Evolutionary conservation across 2,888 invertebrate species (phyloP).

Genomic region (Herminia tarsipennalis): DNA sequence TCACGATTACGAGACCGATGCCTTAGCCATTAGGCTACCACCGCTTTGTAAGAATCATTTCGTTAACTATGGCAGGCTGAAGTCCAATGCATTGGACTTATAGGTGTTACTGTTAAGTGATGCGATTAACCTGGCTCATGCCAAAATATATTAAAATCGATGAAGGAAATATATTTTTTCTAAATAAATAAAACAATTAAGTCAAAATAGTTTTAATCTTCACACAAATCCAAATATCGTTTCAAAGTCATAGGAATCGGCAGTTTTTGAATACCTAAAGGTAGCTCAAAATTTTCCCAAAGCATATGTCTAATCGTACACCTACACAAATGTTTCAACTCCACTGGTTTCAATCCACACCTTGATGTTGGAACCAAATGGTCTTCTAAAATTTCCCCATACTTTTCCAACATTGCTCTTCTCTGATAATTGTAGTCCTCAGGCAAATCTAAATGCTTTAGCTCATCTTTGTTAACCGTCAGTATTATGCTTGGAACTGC

Average conservation of each 20-base stretch:
- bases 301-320: slow-evolving; percentile 88
- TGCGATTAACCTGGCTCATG: too few relatives aligned
- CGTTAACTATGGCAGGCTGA: too few relatives aligned
- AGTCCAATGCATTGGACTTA: too few relatives aligned
- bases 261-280: slow-evolving; percentile 89
- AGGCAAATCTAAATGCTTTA: slow-evolving; percentile 67
- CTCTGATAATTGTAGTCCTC: slow-evolving; percentile 78
- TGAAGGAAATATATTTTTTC: too few relatives aligned
- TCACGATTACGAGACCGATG: too few relatives aligned
- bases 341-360: slow-evolving; percentile 87
- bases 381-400: slow-evolving; percentile 82
- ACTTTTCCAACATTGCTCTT: slow-evolving; percentile 71
- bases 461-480: slow-evolving; percentile 67
- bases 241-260: slow-evolving; percentile 88
- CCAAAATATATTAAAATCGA: too few relatives aligned
- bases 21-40: too few relatives aligned
- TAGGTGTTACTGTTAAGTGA: too few relatives aligned
- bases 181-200: slow-evolving; percentile 7
- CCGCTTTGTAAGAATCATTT: too few relatives aligned
- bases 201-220: slow-evolving; percentile 82
- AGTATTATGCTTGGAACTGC: slow-evolving; percentile 86
- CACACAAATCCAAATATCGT: slow-evolving; percentile 90
- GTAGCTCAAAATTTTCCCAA: slow-evolving; percentile 89
- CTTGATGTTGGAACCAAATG: slow-evolving; percentile 86
- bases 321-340: slow-evolving; percentile 91